These are phyloP conservation scores for Vireo griseus DNA, from an alignment of 2,797 vertebrate species.

Conservation along the genomic window DNA sequence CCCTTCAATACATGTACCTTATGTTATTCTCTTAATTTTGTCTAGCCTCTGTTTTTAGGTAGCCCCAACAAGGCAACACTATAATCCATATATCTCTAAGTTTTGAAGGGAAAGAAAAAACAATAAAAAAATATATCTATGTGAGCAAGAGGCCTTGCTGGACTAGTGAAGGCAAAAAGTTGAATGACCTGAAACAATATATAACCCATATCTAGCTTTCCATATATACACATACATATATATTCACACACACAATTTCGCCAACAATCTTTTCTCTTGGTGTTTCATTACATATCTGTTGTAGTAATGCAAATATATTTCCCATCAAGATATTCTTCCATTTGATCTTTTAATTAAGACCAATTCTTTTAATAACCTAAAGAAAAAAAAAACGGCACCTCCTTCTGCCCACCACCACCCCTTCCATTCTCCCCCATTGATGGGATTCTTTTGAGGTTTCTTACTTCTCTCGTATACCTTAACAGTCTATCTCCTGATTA, in stretches of 20 bases:
- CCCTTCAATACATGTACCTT: too few species aligned
- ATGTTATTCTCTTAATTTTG: too few species aligned
- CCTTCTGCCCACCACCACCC: neutral
- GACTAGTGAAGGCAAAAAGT: neutral
- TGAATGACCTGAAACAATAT: neutral
- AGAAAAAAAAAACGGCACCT: neutral
- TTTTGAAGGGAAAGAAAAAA: neutral
- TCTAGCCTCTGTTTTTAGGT: too few species aligned
- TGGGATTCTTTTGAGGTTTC: neutral
- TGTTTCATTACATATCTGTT: neutral
- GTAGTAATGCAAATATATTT: neutral
- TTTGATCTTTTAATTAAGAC: neutral
- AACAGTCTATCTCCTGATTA: neutral
- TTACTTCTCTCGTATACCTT: neutral
- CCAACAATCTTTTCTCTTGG: neutral
- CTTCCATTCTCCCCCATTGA: neutral
- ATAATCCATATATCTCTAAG: neutral
- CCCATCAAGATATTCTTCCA: neutral
- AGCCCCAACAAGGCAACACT: too few species aligned
- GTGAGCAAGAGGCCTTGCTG: neutral
- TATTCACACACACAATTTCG: neutral
- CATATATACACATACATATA: rapidly evolving
- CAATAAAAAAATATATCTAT: neutral
- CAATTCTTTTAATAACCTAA: neutral
- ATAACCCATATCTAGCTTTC: neutral